Conservation (phyloP, 2,113 vertebrate genomes). For the Alexandromys fortis region DNA sequence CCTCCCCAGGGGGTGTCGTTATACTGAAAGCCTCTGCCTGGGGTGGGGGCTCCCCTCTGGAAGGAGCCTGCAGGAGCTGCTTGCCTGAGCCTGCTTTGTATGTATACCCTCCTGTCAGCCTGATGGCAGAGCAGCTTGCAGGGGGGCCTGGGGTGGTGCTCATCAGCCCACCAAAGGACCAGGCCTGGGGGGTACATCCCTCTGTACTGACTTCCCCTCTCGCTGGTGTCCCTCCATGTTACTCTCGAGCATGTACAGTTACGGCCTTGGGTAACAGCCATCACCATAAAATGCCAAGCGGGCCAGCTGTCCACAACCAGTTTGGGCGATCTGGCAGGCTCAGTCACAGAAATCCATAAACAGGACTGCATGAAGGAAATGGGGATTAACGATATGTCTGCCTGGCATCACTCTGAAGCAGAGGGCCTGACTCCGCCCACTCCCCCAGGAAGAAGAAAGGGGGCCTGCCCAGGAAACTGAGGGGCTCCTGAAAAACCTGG, state of each 20-base stretch:
- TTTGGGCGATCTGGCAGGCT: conserved; percentile 49
- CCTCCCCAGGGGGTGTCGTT: conserved; percentile 85
- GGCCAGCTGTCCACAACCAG: conserved; percentile 71
- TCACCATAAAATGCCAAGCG: conserved; percentile 69
- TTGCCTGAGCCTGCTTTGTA: not conserved
- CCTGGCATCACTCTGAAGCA: not conserved
- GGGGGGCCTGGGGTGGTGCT: not conserved
- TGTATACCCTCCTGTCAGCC: not conserved
- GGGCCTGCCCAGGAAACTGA: not conserved
- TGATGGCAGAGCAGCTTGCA: not conserved
- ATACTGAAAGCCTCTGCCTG: conserved; percentile 72
- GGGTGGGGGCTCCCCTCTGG: not conserved
- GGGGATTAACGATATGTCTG: not conserved
- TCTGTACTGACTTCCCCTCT: not conserved
- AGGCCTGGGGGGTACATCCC: not conserved
- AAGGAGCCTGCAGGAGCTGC: not conserved
- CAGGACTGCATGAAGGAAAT: not conserved
- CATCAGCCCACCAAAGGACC: accelerated
- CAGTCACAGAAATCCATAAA: conserved; percentile 59
- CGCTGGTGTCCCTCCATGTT: not conserved
- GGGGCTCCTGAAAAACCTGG: not conserved
- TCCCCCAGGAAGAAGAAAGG: not conserved
- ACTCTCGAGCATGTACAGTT: not conserved
- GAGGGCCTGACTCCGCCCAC: not conserved
- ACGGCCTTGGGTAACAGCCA: conserved; percentile 49